Evolutionary conservation across 2,888 invertebrate species (phyloP).

Genomic region (Stomorhina lunata): DNA sequence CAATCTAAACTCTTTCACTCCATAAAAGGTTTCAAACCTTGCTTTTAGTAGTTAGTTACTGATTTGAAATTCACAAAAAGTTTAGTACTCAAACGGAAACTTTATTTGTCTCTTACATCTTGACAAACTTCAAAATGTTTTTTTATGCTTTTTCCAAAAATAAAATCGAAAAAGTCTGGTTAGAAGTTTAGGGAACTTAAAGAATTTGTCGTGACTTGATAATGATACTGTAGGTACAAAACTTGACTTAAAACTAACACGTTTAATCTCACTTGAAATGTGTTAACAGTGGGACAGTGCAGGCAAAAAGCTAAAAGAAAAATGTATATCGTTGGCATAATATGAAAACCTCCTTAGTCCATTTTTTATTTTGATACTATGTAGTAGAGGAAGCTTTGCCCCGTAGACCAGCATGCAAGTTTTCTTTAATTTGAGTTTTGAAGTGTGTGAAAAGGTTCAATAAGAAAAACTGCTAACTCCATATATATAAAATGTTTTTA

Average conservation of each 20-base stretch:
- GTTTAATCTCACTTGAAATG: conserved; percentile 46
- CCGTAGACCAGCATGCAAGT: too few species aligned
- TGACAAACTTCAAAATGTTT: conserved; percentile 62
- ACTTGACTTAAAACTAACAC: conserved; percentile 63
- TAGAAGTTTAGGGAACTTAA: conserved; percentile 50
- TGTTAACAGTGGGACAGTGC: conserved; percentile 34
- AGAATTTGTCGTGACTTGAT: conserved; percentile 78
- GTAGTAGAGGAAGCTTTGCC: too few species aligned
- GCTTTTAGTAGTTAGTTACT: conserved; percentile 41
- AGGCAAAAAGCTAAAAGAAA: too few species aligned
- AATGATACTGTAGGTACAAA: conserved; percentile 71
- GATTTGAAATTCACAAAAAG: conserved; percentile 58
- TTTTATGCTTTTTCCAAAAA: conserved; percentile 10
- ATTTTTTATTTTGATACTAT: too few species aligned
- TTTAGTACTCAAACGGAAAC: conserved; percentile 61
- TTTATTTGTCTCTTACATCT: conserved; percentile 63
- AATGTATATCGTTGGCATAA: too few species aligned
- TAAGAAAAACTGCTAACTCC: too few species aligned
- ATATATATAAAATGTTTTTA: too few species aligned
- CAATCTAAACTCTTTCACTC: conserved; percentile 57
- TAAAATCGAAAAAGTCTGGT: conserved; percentile 27
- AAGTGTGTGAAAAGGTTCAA: too few species aligned
- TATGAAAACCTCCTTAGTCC: too few species aligned
- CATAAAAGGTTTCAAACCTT: conserved; percentile 53
- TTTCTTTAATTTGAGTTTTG: too few species aligned